A percentile compares a stretch with the other conserved stretches of the same genome.
Evolutionary conservation across 1,140 invertebrate species (phyloP).

Genomic region (Psix sp.): DNA sequence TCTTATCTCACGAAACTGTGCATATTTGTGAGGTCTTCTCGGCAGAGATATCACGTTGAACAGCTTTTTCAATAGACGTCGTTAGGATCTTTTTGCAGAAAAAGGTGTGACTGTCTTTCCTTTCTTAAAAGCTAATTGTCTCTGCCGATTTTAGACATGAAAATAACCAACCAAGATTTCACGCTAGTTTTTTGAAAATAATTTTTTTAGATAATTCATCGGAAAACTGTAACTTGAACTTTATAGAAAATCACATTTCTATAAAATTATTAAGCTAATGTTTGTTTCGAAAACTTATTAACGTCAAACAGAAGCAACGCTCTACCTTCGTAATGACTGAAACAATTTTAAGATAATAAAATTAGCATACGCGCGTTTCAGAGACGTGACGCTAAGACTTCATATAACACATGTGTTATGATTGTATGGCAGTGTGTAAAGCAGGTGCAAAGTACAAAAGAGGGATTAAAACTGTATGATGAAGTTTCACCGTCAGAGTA

Average conservation of each 20-base stretch:
- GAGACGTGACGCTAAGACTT: constrained; percentile 9
- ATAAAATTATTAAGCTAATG: too few species aligned
- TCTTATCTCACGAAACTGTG: constrained; percentile 16
- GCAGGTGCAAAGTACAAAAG: constrained; percentile 20
- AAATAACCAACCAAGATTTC: constrained; percentile 29
- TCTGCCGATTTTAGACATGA: constrained; percentile 14
- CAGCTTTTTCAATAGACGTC: constrained; percentile 40
- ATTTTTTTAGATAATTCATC: too few species aligned
- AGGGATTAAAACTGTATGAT: constrained; percentile 30
- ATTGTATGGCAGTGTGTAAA: background rate
- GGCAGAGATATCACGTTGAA: constrained; percentile 28
- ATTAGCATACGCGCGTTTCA: constrained; percentile 14
- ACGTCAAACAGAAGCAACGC: background rate
- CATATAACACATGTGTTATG: constrained; percentile 7
- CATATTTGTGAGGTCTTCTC: constrained; percentile 33
- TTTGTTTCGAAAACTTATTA: constrained; percentile 8
- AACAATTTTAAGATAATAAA: constrained; percentile 11
- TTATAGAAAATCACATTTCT: too few species aligned
- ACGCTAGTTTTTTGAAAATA: constrained; percentile 4
- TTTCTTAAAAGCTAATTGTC: constrained; percentile 37
- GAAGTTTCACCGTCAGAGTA: constrained; percentile 9
- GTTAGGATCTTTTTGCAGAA: constrained; percentile 37
- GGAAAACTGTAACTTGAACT: too few species aligned
- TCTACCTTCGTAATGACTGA: background rate
- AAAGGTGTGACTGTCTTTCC: constrained; percentile 32